Conservation (phyloP, 2,113 vertebrate species). For the Glaucidium brasilianum region DNA sequence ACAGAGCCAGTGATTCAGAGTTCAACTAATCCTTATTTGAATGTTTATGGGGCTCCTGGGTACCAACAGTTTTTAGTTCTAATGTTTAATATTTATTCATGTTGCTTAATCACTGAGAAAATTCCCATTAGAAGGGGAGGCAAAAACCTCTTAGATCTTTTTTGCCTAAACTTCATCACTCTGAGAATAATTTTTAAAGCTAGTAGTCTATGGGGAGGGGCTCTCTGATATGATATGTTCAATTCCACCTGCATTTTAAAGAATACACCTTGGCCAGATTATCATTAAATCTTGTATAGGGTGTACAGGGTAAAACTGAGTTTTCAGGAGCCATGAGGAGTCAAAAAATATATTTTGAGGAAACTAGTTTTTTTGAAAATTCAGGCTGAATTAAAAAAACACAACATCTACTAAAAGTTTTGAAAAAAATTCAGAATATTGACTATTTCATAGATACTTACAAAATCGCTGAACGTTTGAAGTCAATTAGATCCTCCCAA, state of each 20-base stretch:
- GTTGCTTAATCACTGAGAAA: neutral
- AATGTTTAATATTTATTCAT: neutral
- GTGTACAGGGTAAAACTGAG: neutral
- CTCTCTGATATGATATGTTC: neutral
- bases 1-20: neutral
- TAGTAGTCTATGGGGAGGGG: neutral
- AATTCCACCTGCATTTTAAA: neutral
- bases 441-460: neutral
- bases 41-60: neutral
- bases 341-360: neutral
- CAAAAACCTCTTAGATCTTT: neutral
- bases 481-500: fast-evolving
- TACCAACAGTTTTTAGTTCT: neutral
- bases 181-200: neutral
- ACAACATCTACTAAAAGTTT: neutral
- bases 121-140: neutral
- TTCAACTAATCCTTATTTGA: neutral
- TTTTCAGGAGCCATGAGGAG: neutral
- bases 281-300: neutral
- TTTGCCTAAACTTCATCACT: neutral
- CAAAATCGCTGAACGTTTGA: neutral
- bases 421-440: neutral
- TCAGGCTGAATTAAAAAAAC: neutral
- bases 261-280: neutral
- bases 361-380: neutral